Conservation (phyloP, 2,888 invertebrate species). For the Calliphora vomitoria region DNA sequence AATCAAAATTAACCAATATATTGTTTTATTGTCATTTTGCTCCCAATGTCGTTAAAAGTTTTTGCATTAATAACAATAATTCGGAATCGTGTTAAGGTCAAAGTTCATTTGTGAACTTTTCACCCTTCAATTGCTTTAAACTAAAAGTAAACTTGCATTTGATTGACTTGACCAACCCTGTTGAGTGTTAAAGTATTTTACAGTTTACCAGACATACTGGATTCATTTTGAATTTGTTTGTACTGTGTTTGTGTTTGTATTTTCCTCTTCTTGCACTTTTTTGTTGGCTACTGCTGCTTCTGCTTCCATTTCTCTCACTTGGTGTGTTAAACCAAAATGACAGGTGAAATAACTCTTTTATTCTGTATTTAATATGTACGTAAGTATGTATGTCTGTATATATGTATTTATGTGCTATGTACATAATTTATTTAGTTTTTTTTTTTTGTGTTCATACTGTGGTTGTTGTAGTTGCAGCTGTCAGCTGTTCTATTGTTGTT, state of each 20-base stretch:
- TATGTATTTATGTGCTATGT: constrained; percentile 17
- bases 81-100: too few relatives aligned
- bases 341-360: constrained; percentile 71
- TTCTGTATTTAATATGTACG: constrained; percentile 41
- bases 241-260: neutral
- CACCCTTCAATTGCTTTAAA: too few relatives aligned
- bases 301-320: constrained; percentile 20
- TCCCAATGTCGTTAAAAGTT: too few relatives aligned
- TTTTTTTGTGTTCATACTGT: constrained; percentile 11
- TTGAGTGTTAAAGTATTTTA: neutral
- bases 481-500: constrained; percentile 69
- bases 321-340: constrained; percentile 58
- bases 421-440: constrained; percentile 46
- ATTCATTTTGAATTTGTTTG: neutral
- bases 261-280: constrained; percentile 27
- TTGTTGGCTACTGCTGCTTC: neutral
- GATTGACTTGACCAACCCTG: neutral
- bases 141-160: too few relatives aligned
- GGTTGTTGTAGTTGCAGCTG: constrained; percentile 57
- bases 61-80: too few relatives aligned
- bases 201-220: constrained; percentile 48
- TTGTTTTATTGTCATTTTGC: too few relatives aligned
- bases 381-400: neutral
- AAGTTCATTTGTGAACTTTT: too few relatives aligned
- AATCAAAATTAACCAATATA: too few relatives aligned